These are phyloP conservation scores for Plutella xylostella DNA, from an alignment of 2,888 invertebrate species.

Conservation along the genomic window DNA sequence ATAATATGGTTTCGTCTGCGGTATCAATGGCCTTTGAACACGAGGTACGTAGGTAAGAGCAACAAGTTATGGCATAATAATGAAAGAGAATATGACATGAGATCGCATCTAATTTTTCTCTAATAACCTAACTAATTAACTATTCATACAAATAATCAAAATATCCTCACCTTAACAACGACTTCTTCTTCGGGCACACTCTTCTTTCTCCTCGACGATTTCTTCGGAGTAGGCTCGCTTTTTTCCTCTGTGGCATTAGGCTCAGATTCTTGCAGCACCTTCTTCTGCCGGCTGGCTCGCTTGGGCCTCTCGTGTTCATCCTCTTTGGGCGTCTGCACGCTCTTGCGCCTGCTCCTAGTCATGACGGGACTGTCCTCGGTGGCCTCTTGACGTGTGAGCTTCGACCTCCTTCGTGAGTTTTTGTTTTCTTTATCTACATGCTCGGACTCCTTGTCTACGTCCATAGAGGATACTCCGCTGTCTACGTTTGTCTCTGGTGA, in stretches of 20 bases:
- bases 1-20: too few relatives aligned
- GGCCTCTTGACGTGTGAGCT: conserved; percentile 33
- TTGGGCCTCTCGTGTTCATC: conserved; percentile 18
- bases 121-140: too few relatives aligned
- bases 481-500: conserved; percentile 13
- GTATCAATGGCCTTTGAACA: too few relatives aligned
- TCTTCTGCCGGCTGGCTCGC: conserved; percentile 2
- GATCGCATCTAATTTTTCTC: too few relatives aligned
- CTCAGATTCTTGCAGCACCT: background rate
- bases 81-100: too few relatives aligned
- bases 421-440: conserved; percentile 32
- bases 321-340: conserved; percentile 21
- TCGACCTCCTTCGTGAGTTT: conserved; percentile 23
- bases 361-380: conserved; percentile 26
- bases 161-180: background rate
- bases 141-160: too few relatives aligned
- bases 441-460: conserved; percentile 23
- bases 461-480: conserved; percentile 24
- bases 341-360: conserved; percentile 39
- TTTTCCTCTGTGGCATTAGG: background rate
- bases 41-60: too few relatives aligned
- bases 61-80: too few relatives aligned
- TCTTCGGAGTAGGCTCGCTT: too few relatives aligned
- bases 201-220: background rate
- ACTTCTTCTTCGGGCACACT: background rate